A percentile compares a stretch with the other conserved stretches of the same genome.
Conservation (phyloP, 2,888 invertebrate species). For the Temnothorax rugatulus region DNA sequence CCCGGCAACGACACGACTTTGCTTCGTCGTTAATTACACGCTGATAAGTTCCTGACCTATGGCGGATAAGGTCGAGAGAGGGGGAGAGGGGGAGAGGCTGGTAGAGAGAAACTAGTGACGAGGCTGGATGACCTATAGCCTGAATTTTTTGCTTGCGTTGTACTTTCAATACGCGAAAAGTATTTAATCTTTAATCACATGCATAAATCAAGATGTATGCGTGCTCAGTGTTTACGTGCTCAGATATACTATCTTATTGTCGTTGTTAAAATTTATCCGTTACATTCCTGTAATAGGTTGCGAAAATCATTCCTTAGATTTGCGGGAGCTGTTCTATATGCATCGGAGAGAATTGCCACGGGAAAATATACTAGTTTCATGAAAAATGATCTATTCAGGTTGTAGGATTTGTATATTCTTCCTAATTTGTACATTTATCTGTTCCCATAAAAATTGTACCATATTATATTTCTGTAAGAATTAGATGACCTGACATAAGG, state of each 20-base stretch:
- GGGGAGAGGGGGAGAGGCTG: background rate
- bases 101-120: background rate
- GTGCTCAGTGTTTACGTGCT: background rate
- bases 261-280: background rate
- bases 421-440: background rate
- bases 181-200: no score
- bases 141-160: constrained; percentile 4
- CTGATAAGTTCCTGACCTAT: constrained; percentile 74
- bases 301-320: background rate
- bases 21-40: constrained; percentile 80
- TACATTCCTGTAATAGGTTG: background rate
- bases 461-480: background rate
- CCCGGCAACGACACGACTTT: constrained; percentile 71
- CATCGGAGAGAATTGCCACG: background rate
- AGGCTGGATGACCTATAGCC: constrained; percentile 4
- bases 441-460: background rate
- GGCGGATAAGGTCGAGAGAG: constrained; percentile 27
- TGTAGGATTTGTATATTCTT: background rate
- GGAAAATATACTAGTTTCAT: background rate
- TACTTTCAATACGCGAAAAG: constrained; percentile 17
- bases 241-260: background rate
- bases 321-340: background rate
- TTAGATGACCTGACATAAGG: background rate
- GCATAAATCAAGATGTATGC: background rate
- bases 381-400: background rate